A percentile compares a stretch with the other conserved stretches of the same genome.
Evolutionary conservation across 2,888 invertebrate species (phyloP).

Genomic region (Nineta flava): DNA sequence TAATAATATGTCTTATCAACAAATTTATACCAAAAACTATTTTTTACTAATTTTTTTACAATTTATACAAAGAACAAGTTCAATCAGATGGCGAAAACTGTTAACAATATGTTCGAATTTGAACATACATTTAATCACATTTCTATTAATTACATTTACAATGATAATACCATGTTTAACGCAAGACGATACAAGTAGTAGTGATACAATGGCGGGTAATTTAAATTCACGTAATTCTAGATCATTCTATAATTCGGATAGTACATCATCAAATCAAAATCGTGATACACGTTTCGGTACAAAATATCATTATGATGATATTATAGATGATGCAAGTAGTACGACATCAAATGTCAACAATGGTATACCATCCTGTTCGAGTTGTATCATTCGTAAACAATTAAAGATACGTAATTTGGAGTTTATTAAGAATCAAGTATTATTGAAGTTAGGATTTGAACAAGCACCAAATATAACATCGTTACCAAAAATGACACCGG

Average conservation of each 20-base stretch:
- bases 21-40: too few species aligned
- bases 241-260: neutral
- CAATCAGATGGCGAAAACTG: too few species aligned
- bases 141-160: too few species aligned
- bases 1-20: too few species aligned
- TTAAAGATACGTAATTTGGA: conserved; percentile 37
- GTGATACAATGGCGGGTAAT: too few species aligned
- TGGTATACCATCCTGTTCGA: conserved; percentile 24
- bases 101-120: too few species aligned
- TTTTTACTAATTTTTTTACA: too few species aligned
- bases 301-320: too few species aligned
- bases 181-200: neutral
- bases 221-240: neutral
- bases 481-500: conserved; percentile 36
- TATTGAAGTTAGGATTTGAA: conserved; percentile 38
- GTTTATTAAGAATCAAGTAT: conserved; percentile 41
- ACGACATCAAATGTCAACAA: too few species aligned
- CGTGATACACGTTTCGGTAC: neutral
- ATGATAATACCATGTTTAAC: neutral
- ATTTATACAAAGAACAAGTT: too few species aligned
- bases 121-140: too few species aligned
- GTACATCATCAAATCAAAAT: neutral
- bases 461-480: conserved; percentile 42
- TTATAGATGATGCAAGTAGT: neutral
- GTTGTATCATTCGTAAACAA: conserved; percentile 38